Evolutionary conservation across 53 echinoderm and acorn worm species (phyloP).

Genomic region (Patiria pectinifera): DNA sequence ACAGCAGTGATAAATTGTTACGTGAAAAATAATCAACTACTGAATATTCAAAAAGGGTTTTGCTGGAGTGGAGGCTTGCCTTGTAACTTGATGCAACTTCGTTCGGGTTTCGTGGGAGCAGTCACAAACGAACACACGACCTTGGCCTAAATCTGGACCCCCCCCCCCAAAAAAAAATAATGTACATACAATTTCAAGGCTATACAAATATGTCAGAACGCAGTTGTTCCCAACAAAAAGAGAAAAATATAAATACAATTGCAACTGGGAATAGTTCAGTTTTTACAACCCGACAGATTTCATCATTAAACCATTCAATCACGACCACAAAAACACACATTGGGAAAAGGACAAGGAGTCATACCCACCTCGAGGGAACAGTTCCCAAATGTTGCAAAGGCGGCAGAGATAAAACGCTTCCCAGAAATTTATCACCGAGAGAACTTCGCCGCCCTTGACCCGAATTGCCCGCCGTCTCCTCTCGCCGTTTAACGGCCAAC

Average conservation of each 20-base stretch:
- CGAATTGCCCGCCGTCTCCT: slow-evolving; percentile 25
- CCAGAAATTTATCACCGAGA: slow-evolving; percentile 24
- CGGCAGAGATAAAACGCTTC: slow-evolving; percentile 25
- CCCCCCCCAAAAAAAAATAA: neutral
- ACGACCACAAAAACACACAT: neutral
- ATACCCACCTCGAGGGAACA: slow-evolving; percentile 1
- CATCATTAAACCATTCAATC: slow-evolving; percentile 18
- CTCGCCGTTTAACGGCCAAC: slow-evolving; percentile 19
- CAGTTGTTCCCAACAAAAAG: neutral
- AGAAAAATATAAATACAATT: neutral
- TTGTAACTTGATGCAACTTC: no score
- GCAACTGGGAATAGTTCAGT: neutral
- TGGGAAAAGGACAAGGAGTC: neutral
- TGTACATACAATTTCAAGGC: neutral
- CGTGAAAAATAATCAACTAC: no score
- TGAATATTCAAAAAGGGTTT: no score
- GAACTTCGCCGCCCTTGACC: slow-evolving; percentile 46
- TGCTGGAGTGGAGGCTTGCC: no score
- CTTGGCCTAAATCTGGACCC: no score
- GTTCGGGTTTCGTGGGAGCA: no score
- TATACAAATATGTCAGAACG: neutral
- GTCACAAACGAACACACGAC: no score
- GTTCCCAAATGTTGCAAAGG: neutral
- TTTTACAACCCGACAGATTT: neutral
- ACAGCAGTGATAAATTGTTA: no score